Conservation (phyloP, 2,888 invertebrate species). For the Lithophane socia region DNA sequence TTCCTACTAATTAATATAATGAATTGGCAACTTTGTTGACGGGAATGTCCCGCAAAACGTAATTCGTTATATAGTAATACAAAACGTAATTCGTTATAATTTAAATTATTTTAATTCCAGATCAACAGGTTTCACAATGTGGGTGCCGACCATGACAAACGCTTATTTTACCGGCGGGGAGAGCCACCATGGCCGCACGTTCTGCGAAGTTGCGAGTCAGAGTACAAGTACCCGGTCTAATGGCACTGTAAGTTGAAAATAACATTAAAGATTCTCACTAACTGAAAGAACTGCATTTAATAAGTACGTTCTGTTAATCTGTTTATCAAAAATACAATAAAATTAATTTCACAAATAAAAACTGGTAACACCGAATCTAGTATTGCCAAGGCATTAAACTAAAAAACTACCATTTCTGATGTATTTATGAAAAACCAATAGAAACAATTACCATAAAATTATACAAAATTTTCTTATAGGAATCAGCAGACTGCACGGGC, state of each 20-base stretch:
- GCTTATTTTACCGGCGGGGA: conserved; percentile 67
- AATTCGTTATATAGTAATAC: no score
- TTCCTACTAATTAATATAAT: not conserved
- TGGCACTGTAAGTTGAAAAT: conserved; percentile 68
- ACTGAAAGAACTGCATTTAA: not conserved
- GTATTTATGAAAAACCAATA: not conserved
- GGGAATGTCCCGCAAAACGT: not conserved
- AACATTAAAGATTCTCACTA: not conserved
- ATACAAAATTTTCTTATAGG: conserved; percentile 65
- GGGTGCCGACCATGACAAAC: conserved; percentile 25
- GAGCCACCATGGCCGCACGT: conserved; percentile 72
- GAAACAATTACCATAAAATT: not conserved
- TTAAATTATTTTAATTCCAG: conserved; percentile 64
- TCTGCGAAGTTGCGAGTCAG: conserved; percentile 82
- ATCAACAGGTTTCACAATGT: conserved; percentile 81
- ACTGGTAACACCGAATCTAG: not conserved
- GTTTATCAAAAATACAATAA: not conserved
- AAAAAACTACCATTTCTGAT: not conserved
- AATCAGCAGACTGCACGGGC: conserved; percentile 74
- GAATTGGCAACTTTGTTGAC: not conserved
- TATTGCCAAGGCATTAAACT: not conserved
- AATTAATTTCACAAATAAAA: no score
- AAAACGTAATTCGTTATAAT: not conserved
- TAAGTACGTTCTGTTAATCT: not conserved
- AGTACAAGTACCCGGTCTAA: conserved; percentile 71